Base-by-base conservation (phyloP, 2,797 vertebrate species). In the Thripadectes ignobilis region DNA sequence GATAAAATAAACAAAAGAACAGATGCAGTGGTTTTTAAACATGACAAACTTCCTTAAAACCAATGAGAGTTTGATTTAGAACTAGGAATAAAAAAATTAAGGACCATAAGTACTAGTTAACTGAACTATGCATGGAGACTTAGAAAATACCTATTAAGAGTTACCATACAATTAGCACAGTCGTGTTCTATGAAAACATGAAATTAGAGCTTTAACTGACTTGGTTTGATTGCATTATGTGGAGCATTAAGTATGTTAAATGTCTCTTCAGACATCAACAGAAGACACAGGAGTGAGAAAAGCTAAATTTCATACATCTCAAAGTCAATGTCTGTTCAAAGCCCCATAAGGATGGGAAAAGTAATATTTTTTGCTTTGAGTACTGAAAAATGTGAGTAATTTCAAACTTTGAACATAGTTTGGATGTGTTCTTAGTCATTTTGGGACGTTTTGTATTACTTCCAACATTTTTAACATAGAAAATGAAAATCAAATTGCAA, bases 291-390 rank as follows among this genome's bases (percentile, higher is more conserved):
- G 26, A 77, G 23, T 36, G 32, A 79, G 78, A 93, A 95, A 90
- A 89, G 21, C 79, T 82, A 69, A 85, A 77, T 55, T 62, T 89
- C 65, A 79, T 84, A 55, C 45, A 54, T 78, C 58, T 63, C 95
- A 96, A 92, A 92, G 73, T 88, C 85, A 95, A 3, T 55, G 65
- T 69, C 23, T 54, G 17, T 41, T 86, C 85, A 91, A 95, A 96
- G 71, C 6, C 34, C 23, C 41, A 58, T 73, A 85, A 93, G 57
- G 26, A 75, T 13, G 49, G 13, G 13, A 77, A 84, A 78, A 92
- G 49, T 22, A 3, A 43, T n/a, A 32, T 61, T 74, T 48, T 51
- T 93, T 72, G 12, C 48, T 69, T 78, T 78, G 36, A 80, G 80
- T 74, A 72, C 26, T 22, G 39, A 52, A 71, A 93, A 86, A 51